Conservation (phyloP, 2,888 invertebrate species). For the Oscheius sp. region DNA sequence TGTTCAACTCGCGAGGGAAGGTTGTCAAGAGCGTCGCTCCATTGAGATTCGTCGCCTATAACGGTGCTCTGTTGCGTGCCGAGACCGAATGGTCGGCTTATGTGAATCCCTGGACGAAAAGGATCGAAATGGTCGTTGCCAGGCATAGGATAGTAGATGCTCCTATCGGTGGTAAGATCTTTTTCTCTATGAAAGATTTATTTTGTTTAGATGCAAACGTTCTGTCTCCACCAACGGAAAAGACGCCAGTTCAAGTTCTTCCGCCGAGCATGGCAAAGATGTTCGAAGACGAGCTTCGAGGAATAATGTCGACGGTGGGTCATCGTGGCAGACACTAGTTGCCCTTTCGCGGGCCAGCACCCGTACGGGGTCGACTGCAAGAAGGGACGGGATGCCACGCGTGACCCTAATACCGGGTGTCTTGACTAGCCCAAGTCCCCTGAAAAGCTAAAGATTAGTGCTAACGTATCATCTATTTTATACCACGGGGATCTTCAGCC, state of each 20-base stretch:
- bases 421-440: conserved; percentile 12
- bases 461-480: too few relatives aligned
- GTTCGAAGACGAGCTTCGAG: conserved; percentile 55
- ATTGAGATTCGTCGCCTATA: conserved; percentile 64
- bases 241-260: conserved; percentile 35
- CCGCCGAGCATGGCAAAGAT: conserved; percentile 51
- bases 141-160: conserved; percentile 72
- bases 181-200: background rate
- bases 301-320: conserved; percentile 53
- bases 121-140: conserved; percentile 87
- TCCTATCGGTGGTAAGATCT: conserved; percentile 47
- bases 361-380: conserved; percentile 26
- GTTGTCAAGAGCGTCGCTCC: conserved; percentile 56
- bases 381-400: conserved; percentile 28
- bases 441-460: too few relatives aligned
- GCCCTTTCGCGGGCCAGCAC: conserved; percentile 28
- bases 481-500: too few relatives aligned
- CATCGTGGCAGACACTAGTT: background rate
- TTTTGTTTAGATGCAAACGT: conserved; percentile 47
- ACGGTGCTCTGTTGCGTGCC: conserved; percentile 76
- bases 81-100: conserved; percentile 87
- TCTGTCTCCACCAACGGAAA: conserved; percentile 36
- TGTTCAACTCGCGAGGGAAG: conserved; percentile 53
- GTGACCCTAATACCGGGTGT: conserved; percentile 33
- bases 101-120: conserved; percentile 90